Base-by-base conservation (phyloP, 2,888 invertebrate genomes). In the Cryptus armator region DNA sequence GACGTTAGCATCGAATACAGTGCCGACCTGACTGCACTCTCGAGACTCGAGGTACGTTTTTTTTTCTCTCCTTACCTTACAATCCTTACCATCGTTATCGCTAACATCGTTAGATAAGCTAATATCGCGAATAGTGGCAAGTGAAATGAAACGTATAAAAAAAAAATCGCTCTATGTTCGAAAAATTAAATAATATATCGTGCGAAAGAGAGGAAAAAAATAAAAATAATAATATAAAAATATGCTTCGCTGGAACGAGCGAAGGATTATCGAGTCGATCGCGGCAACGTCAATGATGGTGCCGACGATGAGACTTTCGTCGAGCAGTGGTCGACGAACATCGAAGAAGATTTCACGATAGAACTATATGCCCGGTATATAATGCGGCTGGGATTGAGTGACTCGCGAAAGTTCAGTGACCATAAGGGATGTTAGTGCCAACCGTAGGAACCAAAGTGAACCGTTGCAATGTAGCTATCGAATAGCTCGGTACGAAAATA, bases 1-100 rank as follows among this genome's bases (percentile, higher is more conserved):
- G 98, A 98, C 95, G 97, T 98, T 94, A 98, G 97, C 96, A 98
- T 98, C 95, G 98, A 98, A 96, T 98, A 98, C 95, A 97, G 97
- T 95, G 96, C 97, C 95, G 98, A 98, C 95, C 96, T 98, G 95
- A 98, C 97, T 95, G 97, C 98, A 95, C 97, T 98, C 95, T 97
- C 98, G 95, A 97, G 98, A 95, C 97, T 98, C 95, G 98, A 98
- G 98, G 98, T 98, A 97, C 96, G 95, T 89, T 72, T 66, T 70
- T 68, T 66, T 51, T 48, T 70, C 51, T 76, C n/a, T 32, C 66
- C 78, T 70, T 37, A 46, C 16, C 48, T 29, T 29, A 44, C 14
- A n/a, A n/a, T 74, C 44, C 62, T 16, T 16, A 6, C 48, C 10
- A 24, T 75, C 48, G 10, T 56, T 19, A 32, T 77, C 67, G 19